A percentile compares a stretch with the other conserved stretches of the same genome.
Evolutionary conservation across 2,113 vertebrate genomes (phyloP).

Genomic region (Epinephelus fuscoguttatus): DNA sequence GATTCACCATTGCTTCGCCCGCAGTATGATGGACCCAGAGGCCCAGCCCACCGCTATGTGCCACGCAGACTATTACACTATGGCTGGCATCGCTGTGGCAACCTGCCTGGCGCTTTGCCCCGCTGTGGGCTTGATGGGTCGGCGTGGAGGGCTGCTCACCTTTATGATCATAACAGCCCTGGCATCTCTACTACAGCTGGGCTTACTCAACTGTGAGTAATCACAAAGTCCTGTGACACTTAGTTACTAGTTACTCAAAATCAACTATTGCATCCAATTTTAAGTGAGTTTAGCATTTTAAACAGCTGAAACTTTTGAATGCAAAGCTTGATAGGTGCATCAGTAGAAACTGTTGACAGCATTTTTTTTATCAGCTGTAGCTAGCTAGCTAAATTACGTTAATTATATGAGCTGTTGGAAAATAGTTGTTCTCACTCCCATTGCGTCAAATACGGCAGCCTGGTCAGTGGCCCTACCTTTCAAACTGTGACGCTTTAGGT

Average conservation of each 20-base stretch:
- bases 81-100: constrained; percentile 93
- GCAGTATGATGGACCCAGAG: constrained; percentile 94
- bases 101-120: constrained; percentile 94
- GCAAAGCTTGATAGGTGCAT: too few species aligned
- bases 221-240: background rate
- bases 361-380: background rate
- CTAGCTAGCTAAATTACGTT: background rate
- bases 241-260: too few species aligned
- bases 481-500: too few species aligned
- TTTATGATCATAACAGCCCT: constrained; percentile 98
- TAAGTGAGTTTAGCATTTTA: too few species aligned
- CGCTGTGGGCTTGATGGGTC: constrained; percentile 91
- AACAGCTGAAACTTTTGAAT: too few species aligned
- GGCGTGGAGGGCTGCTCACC: constrained; percentile 93
- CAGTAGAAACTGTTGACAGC: too few species aligned
- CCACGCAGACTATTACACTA: constrained; percentile 92
- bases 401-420: background rate
- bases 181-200: constrained; percentile 95
- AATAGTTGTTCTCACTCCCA: too few species aligned
- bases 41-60: constrained; percentile 89
- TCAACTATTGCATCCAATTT: too few species aligned
- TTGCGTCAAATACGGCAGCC: too few species aligned
- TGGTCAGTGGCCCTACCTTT: too few species aligned
- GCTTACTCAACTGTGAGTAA: constrained; percentile 94
- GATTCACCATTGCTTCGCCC: constrained; percentile 97